Evolutionary conservation across 2,797 vertebrate species (phyloP), one percentile per base, ranked within the genome.

Genomic region (Mionectes olivaceus): DNA sequence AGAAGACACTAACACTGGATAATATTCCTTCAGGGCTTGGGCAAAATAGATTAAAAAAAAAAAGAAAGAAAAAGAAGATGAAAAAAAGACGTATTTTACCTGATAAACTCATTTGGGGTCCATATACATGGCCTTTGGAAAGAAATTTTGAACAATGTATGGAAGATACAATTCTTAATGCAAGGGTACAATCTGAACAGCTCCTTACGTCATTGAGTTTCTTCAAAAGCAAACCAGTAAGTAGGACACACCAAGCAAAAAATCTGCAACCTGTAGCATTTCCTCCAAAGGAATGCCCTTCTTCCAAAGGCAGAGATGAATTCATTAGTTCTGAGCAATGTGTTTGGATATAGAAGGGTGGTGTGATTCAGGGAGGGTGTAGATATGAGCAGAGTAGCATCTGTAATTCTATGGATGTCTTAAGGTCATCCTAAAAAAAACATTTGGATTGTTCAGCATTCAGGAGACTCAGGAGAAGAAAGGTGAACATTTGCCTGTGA

Each of bases 21-120:
- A 75, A 12, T 69, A 76, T 21, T 39, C 4, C 15, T n/a, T 61
- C 32, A 61, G 22, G 17, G 5, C 21, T 61, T 59, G 9, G 18
- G 17, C 13, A 73, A 79, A 93, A 74, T 10, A 73, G 16, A 39
- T 37, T 17, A 1, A 6, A 23, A 27, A 43, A 43, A 33, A 10
- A 8, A 4, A 1, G 10, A 11, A 9, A 8, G 10, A 46, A 65
- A 28, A 3, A 1, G 4, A 2, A 0, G 6, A 10, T 39, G 9
- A 11, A 19, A 39, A 61, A 52, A 59, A 33, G 10, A 9, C 11
- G 18, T 11, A 7, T 10, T 3, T 69, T 61, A 13, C 10, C 7
- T 19, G 44, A 57, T 28, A 25, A 17, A 37, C 14, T 76, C 1
- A 19, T 37, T 23, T 25, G 10, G 19, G 16, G 21, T 57, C 57